phyloP scores from a whole-genome alignment of 2,888 invertebrate genomes.

The Holacanthella duospinosa region DNA sequence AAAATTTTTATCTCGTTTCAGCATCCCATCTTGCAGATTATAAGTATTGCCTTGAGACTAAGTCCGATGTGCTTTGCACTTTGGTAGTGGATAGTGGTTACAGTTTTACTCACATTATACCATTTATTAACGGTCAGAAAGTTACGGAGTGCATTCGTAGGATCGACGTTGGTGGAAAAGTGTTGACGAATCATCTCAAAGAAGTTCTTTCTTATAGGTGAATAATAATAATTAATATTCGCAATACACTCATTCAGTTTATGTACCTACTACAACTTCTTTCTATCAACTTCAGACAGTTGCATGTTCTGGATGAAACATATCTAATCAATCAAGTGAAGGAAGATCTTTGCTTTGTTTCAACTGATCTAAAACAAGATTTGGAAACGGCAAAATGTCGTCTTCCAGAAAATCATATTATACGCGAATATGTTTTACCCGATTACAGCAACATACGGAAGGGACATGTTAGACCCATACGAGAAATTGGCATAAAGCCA shows the following conservation, averaged over 20 bases:
- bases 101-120: slow-evolving; percentile 88
- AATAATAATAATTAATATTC: neutral
- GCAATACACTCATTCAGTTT: neutral
- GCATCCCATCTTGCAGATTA: slow-evolving; percentile 70
- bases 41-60: slow-evolving; percentile 51
- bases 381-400: slow-evolving; percentile 57
- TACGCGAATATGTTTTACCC: slow-evolving; percentile 85
- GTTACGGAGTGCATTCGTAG: slow-evolving; percentile 61
- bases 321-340: slow-evolving; percentile 97
- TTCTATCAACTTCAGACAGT: too few species aligned
- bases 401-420: slow-evolving; percentile 55
- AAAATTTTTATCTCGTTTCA: slow-evolving; percentile 33
- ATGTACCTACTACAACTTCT: too few species aligned
- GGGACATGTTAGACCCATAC: slow-evolving; percentile 55
- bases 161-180: slow-evolving; percentile 92
- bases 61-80: slow-evolving; percentile 50
- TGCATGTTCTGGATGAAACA: slow-evolving; percentile 98
- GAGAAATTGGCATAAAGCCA: slow-evolving; percentile 42
- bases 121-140: slow-evolving; percentile 70
- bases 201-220: slow-evolving; percentile 88
- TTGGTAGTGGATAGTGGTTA: slow-evolving; percentile 88
- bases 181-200: slow-evolving; percentile 92
- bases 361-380: slow-evolving; percentile 68
- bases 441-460: slow-evolving; percentile 83
- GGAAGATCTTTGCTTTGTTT: slow-evolving; percentile 92